Conservation (phyloP, 2,888 invertebrate species). For the Ectemnius cavifrons region DNA sequence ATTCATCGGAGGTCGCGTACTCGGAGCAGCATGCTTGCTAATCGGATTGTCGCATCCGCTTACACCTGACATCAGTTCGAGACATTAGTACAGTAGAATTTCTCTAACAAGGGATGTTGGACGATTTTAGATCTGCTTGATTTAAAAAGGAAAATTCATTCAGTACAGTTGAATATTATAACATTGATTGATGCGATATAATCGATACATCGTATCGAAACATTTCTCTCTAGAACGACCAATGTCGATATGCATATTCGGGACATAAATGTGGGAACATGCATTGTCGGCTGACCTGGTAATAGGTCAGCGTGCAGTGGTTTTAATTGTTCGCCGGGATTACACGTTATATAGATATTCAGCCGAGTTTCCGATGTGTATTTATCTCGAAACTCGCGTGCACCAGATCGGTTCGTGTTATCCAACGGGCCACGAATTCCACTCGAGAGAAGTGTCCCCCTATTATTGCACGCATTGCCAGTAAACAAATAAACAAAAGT, state of each 20-base stretch:
- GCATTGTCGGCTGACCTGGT: conserved; percentile 38
- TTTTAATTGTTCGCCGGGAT: conserved; percentile 43
- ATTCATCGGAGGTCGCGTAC: conserved; percentile 37
- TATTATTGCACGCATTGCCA: no score
- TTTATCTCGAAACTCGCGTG: conserved; percentile 22
- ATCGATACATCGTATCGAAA: conserved; percentile 16
- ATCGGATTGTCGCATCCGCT: not conserved
- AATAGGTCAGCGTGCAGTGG: conserved; percentile 39
- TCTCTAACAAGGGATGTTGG: no score
- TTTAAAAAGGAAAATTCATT: no score
- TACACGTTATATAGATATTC: conserved; percentile 32
- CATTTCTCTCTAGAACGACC: conserved; percentile 38
- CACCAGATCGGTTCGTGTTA: no score
- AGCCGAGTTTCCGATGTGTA: conserved; percentile 26
- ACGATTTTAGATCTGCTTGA: no score
- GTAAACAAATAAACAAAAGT: no score
- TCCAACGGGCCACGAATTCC: no score
- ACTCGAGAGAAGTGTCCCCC: no score
- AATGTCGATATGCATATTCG: not conserved
- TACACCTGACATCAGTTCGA: no score
- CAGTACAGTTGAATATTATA: not conserved
- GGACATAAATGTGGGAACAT: conserved; percentile 53
- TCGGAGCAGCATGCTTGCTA: conserved; percentile 19
- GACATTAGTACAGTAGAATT: not conserved
- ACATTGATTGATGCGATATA: not conserved